Evolutionary conservation across 2,113 vertebrate species (phyloP), one percentile per base, ranked within the genome.

Genomic region (Albula glossodonta): DNA sequence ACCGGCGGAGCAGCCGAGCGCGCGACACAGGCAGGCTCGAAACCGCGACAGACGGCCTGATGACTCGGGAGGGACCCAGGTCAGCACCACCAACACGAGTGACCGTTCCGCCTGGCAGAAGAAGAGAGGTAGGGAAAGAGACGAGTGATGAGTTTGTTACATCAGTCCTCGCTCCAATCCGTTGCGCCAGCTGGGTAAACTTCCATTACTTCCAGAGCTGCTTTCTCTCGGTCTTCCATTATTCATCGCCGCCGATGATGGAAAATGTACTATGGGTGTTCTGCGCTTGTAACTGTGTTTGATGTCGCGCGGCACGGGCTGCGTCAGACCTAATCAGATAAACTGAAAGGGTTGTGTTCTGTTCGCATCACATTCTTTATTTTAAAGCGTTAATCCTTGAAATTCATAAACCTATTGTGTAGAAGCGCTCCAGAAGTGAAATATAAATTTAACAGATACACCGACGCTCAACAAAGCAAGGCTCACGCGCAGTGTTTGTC

Each of bases 151-250:
- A 83, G 70, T 77, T 88, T 22, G 88, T 89, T 88, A 87, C 89
- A 88, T 91, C 93, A 84, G 89, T 93, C 93, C 89, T 89, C 91
- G 89, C 91, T 87, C 87, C 84, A 90, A 88, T 89, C 87, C 85
- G 88, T 88, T 87, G 83, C 66, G 86, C 74, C 94, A 94, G 93
- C 94, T 92, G 94, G 91, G 92, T 91, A 93, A 94, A 94, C 91
- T 79, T 86, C 77, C 80, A 86, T 84, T 79, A 85, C 83, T 57
- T 82, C 74, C 87, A 17, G 85, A 84, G 81, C 84, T 83, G 86
- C 88, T 87, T 87, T 86, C 83, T 52, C 74, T 15, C 10, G 12
- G 60, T 82, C 70, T 17, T 87, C 79, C 85, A 91, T 84, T 85
- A 88, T 88, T 86, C 49, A 87, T 17, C 70, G 86, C 66, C 48